A percentile compares a stretch with the other conserved stretches of the same genome.
Conservation (phyloP, 2,113 vertebrate species). For the Dasypus novemcinctus region DNA sequence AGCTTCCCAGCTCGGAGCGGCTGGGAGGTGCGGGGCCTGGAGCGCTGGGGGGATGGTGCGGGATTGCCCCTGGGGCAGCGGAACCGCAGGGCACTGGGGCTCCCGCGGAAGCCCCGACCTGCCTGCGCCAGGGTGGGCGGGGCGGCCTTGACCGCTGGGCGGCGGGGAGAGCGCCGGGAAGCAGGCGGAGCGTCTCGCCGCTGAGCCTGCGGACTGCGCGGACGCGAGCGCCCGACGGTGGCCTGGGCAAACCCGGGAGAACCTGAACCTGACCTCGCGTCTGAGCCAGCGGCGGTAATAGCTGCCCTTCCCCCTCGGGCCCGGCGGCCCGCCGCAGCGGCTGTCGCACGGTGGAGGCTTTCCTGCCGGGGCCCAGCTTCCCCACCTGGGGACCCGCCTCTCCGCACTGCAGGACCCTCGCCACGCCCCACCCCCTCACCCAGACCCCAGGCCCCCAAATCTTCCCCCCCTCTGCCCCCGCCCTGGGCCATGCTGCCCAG, state of each 20-base stretch:
- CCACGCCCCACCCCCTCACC: not conserved
- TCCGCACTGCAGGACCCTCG: not conserved
- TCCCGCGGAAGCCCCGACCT: accelerated
- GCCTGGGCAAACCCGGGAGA: accelerated
- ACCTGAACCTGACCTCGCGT: accelerated
- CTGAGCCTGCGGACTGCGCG: accelerated
- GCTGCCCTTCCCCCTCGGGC: accelerated
- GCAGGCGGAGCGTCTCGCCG: not conserved
- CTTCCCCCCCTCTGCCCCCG: accelerated
- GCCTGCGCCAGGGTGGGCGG: accelerated
- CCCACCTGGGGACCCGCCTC: accelerated
- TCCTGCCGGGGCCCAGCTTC: not conserved
- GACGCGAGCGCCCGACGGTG: accelerated
- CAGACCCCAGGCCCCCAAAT: accelerated
- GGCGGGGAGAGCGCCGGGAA: accelerated
- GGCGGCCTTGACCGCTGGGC: accelerated
- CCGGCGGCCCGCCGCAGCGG: not conserved
- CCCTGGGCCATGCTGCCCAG: not conserved
- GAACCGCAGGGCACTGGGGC: accelerated
- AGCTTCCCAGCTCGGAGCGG: not conserved
- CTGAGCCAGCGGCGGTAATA: not conserved
- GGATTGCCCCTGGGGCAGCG: accelerated
- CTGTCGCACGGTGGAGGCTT: accelerated
- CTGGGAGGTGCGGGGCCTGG: not conserved
- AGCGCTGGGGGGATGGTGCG: accelerated